Evolutionary conservation across 2,113 vertebrate genomes (phyloP).

Genomic region (Anoplopoma fimbria): DNA sequence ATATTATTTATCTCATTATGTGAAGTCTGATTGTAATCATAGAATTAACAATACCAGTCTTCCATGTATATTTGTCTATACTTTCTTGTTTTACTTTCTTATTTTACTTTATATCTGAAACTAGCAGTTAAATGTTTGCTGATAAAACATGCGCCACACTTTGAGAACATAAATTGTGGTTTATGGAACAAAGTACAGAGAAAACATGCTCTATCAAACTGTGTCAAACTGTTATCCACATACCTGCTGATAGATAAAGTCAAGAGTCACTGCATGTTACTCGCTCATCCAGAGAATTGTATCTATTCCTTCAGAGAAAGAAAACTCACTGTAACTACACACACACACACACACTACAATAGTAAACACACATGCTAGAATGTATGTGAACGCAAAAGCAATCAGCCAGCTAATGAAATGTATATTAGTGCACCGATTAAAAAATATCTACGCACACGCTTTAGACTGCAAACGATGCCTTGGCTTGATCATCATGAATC

Average conservation of each 20-base stretch:
- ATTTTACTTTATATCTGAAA: conserved; percentile 5
- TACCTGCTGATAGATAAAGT: conserved; percentile 25
- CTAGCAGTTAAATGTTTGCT: conserved; percentile 1
- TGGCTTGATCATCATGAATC: conserved; percentile 49
- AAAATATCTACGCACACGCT: conserved; percentile 48
- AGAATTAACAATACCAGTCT: conserved; percentile 20
- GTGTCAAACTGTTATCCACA: conserved; percentile 26
- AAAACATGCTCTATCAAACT: conserved; percentile 8
- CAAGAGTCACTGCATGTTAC: conserved; percentile 62
- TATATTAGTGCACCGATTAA: conserved; percentile 51
- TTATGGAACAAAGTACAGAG: conserved; percentile 19
- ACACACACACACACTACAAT: conserved; percentile 36
- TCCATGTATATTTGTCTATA: neutral
- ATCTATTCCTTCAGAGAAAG: conserved; percentile 42
- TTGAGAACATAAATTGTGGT: neutral
- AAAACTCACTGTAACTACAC: conserved; percentile 44
- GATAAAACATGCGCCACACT: neutral
- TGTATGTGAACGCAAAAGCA: conserved; percentile 65
- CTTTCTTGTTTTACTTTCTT: neutral
- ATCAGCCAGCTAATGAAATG: conserved; percentile 63
- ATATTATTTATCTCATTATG: conserved; percentile 20
- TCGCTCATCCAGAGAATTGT: conserved; percentile 37
- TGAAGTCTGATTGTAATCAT: conserved; percentile 18
- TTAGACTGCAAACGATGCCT: conserved; percentile 51
- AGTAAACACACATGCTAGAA: conserved; percentile 52